These are phyloP conservation scores for Drosophila paulistorum DNA, from an alignment of 1,140 invertebrate species.

Conservation along the genomic window DNA sequence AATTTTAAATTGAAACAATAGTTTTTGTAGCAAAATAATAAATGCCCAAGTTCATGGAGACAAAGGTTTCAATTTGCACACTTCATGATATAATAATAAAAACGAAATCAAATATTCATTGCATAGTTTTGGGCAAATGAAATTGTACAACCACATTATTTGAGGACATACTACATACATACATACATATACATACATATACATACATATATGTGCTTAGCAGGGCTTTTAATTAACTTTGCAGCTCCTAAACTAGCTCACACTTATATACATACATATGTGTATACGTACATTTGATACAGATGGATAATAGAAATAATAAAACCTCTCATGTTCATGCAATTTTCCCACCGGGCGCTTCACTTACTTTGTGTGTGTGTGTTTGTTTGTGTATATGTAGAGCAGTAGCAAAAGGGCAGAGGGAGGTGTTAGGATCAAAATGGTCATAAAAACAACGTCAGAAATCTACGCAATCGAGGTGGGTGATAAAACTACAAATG, in stretches of 20 bases:
- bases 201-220: slow-evolving; percentile 22
- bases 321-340: slow-evolving; percentile 29
- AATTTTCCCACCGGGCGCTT: slow-evolving; percentile 32
- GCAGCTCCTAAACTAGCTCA: slow-evolving; percentile 39
- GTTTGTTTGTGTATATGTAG: background rate
- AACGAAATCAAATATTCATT: slow-evolving; percentile 58
- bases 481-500: slow-evolving; percentile 47
- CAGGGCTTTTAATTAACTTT: slow-evolving; percentile 51
- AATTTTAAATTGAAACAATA: background rate
- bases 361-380: background rate
- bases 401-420: background rate
- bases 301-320: slow-evolving; percentile 38
- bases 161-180: background rate
- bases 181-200: too few species aligned
- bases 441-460: slow-evolving; percentile 41
- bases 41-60: background rate
- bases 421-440: background rate
- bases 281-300: background rate
- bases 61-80: background rate
- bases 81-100: slow-evolving; percentile 12
- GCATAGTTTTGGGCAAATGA: slow-evolving; percentile 36
- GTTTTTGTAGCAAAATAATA: background rate
- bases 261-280: slow-evolving; percentile 9
- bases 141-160: slow-evolving; percentile 32
- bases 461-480: slow-evolving; percentile 29